Percentiles rank a stretch among this genome's conserved stretches.
These are phyloP conservation scores for Drosophila subpulchrella DNA, from an alignment of 1,140 invertebrate species.

Conservation along the genomic window DNA sequence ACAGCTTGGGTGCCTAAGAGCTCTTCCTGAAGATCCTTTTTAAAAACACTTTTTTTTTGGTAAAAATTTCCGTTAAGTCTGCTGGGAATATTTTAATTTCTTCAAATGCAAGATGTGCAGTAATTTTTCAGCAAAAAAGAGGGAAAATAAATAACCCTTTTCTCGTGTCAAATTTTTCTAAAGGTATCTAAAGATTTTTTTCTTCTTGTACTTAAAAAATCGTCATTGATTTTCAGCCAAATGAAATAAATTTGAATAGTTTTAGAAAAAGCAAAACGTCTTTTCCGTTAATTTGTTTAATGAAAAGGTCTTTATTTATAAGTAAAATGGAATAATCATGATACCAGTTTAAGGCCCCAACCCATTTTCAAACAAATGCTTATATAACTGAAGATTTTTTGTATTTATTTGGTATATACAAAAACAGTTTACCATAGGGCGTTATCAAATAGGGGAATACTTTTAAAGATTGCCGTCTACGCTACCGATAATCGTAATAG, in stretches of 20 bases:
- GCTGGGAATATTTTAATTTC: conserved; percentile 37
- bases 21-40: conserved; percentile 9
- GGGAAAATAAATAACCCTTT: conserved; percentile 4
- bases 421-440: conserved; percentile 74
- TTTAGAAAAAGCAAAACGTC: not conserved
- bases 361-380: not conserved
- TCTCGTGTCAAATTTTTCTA: conserved; percentile 9
- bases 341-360: not conserved
- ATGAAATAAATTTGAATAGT: not conserved
- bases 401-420: conserved; percentile 76
- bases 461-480: conserved; percentile 66
- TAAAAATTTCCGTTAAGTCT: conserved; percentile 61
- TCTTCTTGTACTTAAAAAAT: not conserved
- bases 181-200: not conserved
- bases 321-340: too few species aligned
- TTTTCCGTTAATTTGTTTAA: too few species aligned
- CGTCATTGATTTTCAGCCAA: not conserved
- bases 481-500: conserved; percentile 53
- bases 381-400: conserved; percentile 56
- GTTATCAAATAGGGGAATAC: conserved; percentile 67
- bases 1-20: conserved; percentile 14
- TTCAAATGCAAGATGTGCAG: conserved; percentile 20
- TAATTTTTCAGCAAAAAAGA: conserved; percentile 24
- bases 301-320: too few species aligned
- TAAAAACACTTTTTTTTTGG: conserved; percentile 39